phyloP scores from a whole-genome alignment of 1,140 invertebrate species.

The Ladona fulva region DNA sequence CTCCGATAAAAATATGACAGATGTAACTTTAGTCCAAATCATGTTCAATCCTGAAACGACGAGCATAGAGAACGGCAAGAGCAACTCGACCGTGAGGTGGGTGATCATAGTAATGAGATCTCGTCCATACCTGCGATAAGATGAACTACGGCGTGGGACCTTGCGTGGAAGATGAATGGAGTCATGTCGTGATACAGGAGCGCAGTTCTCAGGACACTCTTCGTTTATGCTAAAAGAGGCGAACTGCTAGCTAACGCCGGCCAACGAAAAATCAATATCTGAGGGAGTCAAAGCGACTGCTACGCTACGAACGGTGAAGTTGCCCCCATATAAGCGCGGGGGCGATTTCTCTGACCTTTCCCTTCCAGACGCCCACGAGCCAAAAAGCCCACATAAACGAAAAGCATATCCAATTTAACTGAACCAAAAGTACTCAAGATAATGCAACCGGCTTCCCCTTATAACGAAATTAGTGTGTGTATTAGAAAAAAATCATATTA shows the following conservation, averaged over 20 bases:
- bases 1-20: background rate
- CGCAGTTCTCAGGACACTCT: background rate
- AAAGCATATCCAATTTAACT: too few relatives aligned
- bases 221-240: background rate
- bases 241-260: background rate
- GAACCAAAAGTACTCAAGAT: too few relatives aligned
- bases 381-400: too few relatives aligned
- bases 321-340: too few relatives aligned
- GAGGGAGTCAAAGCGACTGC: background rate
- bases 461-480: too few relatives aligned
- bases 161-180: background rate
- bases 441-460: too few relatives aligned
- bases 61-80: background rate
- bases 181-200: background rate
- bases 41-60: background rate
- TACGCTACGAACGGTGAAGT: background rate
- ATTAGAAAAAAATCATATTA: too few relatives aligned
- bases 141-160: background rate
- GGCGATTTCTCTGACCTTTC: too few relatives aligned
- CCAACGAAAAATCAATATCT: background rate
- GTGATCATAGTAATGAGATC: background rate
- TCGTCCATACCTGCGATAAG: background rate
- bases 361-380: too few relatives aligned
- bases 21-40: background rate
- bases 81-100: background rate